Conservation (phyloP, 2,797 vertebrate species). For the Valencia hispanica region DNA sequence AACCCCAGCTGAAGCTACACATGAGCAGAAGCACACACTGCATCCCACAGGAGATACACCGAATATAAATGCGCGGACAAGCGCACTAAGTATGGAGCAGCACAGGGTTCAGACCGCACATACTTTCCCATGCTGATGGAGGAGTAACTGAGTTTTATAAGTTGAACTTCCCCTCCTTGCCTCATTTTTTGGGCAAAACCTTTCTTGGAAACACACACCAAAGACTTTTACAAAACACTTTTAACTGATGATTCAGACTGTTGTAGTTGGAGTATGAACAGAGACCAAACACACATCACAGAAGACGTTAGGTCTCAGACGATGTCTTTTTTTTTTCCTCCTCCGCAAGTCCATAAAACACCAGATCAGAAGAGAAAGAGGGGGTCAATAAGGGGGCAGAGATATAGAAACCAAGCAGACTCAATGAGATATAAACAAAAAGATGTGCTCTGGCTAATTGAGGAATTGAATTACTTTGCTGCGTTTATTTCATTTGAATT, state of each 20-base stretch:
- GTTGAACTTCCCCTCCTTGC: constrained; percentile 56
- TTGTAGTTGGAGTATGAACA: constrained; percentile 77
- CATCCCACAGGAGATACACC: constrained; percentile 8
- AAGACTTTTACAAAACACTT: constrained; percentile 46
- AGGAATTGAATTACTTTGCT: constrained; percentile 1
- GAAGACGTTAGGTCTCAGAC: constrained; percentile 58
- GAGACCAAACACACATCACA: constrained; percentile 73
- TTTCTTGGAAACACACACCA: constrained; percentile 68
- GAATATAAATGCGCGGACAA: constrained; percentile 13
- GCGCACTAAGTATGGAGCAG: constrained; percentile 23
- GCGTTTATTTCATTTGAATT: background rate
- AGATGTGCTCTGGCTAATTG: constrained; percentile 5
- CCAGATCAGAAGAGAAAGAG: constrained; percentile 58
- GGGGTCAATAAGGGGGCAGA: constrained; percentile 57
- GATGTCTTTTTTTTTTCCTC: constrained; percentile 33
- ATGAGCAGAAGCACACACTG: constrained; percentile 8
- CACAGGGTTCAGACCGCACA: constrained; percentile 56
- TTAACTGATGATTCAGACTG: constrained; percentile 72
- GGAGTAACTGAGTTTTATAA: constrained; percentile 66
- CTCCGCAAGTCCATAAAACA: constrained; percentile 53
- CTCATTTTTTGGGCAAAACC: constrained; percentile 55
- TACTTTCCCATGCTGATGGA: constrained; percentile 67
- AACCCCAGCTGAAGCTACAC: constrained; percentile 28
- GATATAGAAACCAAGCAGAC: constrained; percentile 19
- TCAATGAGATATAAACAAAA: background rate